Evolutionary conservation across 2,113 vertebrate genomes (phyloP).

Genomic region (zebrafish (Danio rerio)): GRCz12tu NC_133188.1:29268501-29269000

Average conservation of each 20-base stretch:
- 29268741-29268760: constrained; percentile 15
- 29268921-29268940: too few species aligned
- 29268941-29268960: too few species aligned
- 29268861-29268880: too few species aligned
- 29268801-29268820: not conserved
- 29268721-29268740: constrained; percentile 43
- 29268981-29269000: too few species aligned
- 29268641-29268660: constrained; percentile 3
- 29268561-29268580: constrained; percentile 25
- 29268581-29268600: constrained; percentile 61
- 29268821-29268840: not conserved
- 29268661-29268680: constrained; percentile 28
- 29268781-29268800: not conserved
- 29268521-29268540: constrained; percentile 25
- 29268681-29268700: not conserved
- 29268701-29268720: constrained; percentile 51
- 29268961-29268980: too few species aligned
- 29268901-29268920: too few species aligned
- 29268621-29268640: constrained; percentile 35
- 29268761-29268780: not conserved
- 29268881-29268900: too few species aligned
- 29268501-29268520: constrained; percentile 39
- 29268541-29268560: not conserved
- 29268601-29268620: constrained; percentile 56
- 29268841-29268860: too few species aligned